These are phyloP conservation scores for Pseudorectes ferrugineus DNA, from an alignment of 2,113 vertebrate genomes.

Conservation along the genomic window DNA sequence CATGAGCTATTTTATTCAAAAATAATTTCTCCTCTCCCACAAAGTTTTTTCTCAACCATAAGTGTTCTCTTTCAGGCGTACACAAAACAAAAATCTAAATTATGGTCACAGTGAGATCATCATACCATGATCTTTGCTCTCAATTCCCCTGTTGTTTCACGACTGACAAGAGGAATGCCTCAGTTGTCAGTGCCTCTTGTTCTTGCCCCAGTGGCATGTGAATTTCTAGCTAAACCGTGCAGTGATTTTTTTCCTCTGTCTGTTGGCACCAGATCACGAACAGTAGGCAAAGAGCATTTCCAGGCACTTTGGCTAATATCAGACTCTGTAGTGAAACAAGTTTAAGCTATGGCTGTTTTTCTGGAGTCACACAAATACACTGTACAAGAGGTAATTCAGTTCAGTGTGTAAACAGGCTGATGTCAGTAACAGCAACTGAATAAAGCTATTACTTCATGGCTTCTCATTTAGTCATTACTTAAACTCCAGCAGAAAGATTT, in stretches of 20 bases:
- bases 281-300: neutral
- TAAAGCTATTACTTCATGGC: neutral
- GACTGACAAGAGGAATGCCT: neutral
- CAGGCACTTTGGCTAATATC: neutral
- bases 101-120: slow-evolving; percentile 42
- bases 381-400: neutral
- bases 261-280: neutral
- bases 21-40: neutral
- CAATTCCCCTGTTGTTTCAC: slow-evolving; percentile 49
- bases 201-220: neutral
- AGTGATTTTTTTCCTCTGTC: neutral
- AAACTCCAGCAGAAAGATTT: neutral
- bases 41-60: neutral
- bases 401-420: slow-evolving; percentile 4
- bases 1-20: neutral
- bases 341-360: neutral
- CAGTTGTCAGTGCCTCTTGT: neutral
- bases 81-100: slow-evolving; percentile 17
- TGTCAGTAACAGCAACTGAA: neutral
- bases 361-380: neutral
- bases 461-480: slow-evolving; percentile 20
- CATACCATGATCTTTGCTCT: neutral
- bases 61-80: neutral
- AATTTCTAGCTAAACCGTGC: neutral
- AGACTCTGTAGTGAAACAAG: neutral